Conservation (phyloP, 1,140 invertebrate species). For the Monochamus saltuarius region DNA sequence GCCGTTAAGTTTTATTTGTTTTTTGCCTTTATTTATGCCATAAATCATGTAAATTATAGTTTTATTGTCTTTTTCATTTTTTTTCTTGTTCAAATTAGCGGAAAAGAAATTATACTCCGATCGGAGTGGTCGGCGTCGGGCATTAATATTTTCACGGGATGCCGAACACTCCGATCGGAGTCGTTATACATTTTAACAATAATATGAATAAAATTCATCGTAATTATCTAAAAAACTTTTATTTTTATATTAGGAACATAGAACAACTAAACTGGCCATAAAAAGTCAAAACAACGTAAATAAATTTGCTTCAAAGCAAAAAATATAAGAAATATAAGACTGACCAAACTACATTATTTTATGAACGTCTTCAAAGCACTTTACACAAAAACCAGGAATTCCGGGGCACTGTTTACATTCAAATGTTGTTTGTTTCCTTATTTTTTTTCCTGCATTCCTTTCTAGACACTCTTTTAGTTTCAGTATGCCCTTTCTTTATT, state of each 20-base stretch:
- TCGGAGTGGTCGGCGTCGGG: constrained; percentile 11
- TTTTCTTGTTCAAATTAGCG: constrained; percentile 12
- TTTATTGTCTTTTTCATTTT: constrained; percentile 2
- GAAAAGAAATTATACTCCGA: not conserved
- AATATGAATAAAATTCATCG: constrained; percentile 11
- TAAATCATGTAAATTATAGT: constrained; percentile 16
- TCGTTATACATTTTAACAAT: constrained; percentile 3
- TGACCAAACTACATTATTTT: constrained; percentile 9
- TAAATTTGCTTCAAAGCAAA: constrained; percentile 2
- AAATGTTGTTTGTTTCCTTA: constrained; percentile 4
- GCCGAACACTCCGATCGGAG: constrained; percentile 13
- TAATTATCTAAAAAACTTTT: constrained; percentile 18
- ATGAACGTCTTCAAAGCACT: constrained; percentile 16
- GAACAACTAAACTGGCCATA: not conserved
- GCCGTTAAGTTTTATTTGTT: constrained; percentile 18
- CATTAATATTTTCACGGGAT: constrained; percentile 16
- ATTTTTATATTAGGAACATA: constrained; percentile 5
- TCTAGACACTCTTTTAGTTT: constrained; percentile 16
- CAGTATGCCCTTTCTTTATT: constrained; percentile 13
- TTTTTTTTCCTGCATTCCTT: constrained; percentile 21
- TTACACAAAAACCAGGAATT: constrained; percentile 15
- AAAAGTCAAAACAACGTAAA: not conserved
- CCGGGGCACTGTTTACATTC: constrained; percentile 11
- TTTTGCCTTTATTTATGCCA: constrained; percentile 8
- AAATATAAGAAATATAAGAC: not conserved